Percentiles rank a stretch among this genome's conserved stretches.
These are phyloP conservation scores for Crambe crambe DNA, from an alignment of 37 sponge, comb jelly and placozoan species.

Conservation along the genomic window DNA sequence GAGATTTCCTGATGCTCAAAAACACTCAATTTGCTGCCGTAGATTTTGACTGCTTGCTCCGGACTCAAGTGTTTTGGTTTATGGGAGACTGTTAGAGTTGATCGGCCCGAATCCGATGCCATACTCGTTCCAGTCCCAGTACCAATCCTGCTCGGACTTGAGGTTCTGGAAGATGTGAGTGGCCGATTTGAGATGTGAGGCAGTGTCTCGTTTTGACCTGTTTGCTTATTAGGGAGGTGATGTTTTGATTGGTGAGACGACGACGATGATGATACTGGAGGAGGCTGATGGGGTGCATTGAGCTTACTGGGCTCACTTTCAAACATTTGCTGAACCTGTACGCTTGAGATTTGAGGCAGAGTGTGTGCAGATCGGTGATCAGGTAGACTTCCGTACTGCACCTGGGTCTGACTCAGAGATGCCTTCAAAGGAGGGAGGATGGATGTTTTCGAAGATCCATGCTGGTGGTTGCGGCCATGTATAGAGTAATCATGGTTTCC, in stretches of 20 bases:
- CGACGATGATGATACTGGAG: no score
- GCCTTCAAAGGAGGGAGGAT: slow-evolving; percentile 53
- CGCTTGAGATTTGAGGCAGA: slow-evolving; percentile 55
- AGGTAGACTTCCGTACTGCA: slow-evolving; percentile 38
- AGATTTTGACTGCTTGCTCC: slow-evolving; percentile 90
- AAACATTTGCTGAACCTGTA: slow-evolving; percentile 81
- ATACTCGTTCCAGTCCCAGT: neutral
- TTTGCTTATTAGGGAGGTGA: slow-evolving; percentile 4
- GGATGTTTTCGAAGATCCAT: neutral
- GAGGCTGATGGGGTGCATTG: no score
- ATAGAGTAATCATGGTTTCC: neutral
- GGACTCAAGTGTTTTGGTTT: slow-evolving; percentile 77
- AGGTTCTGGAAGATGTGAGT: slow-evolving; percentile 31
- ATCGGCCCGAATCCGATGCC: slow-evolving; percentile 28
- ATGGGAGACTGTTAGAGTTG: slow-evolving; percentile 6
- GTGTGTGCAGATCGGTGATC: slow-evolving; percentile 31
- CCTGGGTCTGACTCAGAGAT: neutral
- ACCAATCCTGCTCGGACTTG: neutral
- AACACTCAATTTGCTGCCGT: slow-evolving; percentile 88
- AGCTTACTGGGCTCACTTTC: slow-evolving; percentile 24
- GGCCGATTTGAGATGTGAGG: slow-evolving; percentile 57
- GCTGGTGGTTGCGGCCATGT: neutral
- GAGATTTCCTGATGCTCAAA: slow-evolving; percentile 96
- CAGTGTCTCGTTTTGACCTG: slow-evolving; percentile 21
- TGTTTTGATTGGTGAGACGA: neutral